Conservation (phyloP, 2,113 vertebrate genomes). For the Falco punctatus region DNA sequence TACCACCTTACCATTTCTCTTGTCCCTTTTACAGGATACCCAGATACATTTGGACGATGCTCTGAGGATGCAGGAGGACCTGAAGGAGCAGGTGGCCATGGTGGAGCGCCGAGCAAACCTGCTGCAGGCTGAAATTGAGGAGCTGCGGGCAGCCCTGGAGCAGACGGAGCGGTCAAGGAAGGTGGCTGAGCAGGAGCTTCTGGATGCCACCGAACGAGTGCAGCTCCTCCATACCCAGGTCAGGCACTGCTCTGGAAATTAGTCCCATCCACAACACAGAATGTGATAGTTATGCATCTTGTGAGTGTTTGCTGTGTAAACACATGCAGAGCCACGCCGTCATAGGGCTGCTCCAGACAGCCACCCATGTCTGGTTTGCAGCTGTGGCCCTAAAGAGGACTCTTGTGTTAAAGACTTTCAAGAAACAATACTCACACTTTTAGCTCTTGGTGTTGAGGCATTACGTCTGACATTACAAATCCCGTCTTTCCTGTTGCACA, state of each 20-base stretch:
- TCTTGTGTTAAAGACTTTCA: too few relatives aligned
- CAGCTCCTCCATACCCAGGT: background rate
- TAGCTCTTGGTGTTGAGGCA: too few relatives aligned
- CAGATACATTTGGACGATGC: conserved; percentile 86
- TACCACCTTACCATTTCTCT: background rate
- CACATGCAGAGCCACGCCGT: too few relatives aligned
- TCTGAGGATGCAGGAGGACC: conserved; percentile 77
- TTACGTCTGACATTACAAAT: too few relatives aligned
- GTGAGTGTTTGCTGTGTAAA: background rate
- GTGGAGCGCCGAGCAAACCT: conserved; percentile 76
- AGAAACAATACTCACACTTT: too few relatives aligned
- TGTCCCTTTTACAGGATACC: background rate
- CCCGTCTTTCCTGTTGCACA: too few relatives aligned
- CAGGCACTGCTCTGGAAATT: background rate
- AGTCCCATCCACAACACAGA: background rate
- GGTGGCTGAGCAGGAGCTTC: background rate
- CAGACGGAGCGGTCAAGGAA: background rate
- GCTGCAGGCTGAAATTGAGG: background rate
- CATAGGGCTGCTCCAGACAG: background rate
- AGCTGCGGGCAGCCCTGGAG: background rate
- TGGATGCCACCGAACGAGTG: background rate
- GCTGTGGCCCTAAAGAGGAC: too few relatives aligned
- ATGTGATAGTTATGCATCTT: background rate
- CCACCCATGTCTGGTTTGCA: background rate
- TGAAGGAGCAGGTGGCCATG: conserved; percentile 81